Conservation (phyloP, 2,888 invertebrate species). For the Orthosia gracilis region DNA sequence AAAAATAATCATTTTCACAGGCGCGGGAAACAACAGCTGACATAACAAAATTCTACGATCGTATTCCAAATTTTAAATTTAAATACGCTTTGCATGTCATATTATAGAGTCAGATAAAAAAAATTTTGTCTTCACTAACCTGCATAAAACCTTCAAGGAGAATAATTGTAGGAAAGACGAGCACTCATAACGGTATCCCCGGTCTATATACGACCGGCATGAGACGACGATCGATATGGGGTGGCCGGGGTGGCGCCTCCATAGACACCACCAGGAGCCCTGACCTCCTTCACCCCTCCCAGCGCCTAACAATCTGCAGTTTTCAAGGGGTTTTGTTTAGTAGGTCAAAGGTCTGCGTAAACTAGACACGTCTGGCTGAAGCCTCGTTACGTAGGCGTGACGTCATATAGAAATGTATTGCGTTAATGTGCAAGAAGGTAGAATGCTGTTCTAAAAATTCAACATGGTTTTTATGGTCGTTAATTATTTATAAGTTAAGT, state of each 20-base stretch:
- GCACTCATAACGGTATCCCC: conserved; percentile 63
- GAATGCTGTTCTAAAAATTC: conserved; percentile 23
- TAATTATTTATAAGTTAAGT: conserved; percentile 10
- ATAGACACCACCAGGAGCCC: conserved; percentile 47
- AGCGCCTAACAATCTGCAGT: conserved; percentile 2
- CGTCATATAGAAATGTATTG: conserved; percentile 52
- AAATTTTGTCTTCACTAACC: conserved; percentile 53
- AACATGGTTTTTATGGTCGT: conserved; percentile 11
- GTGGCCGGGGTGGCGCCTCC: conserved; percentile 73
- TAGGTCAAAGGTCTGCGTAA: conserved; percentile 60
- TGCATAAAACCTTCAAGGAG: conserved; percentile 55
- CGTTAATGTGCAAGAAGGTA: conserved; percentile 50
- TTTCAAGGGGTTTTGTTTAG: conserved; percentile 33
- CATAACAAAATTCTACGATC: neutral
- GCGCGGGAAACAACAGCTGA: conserved; percentile 53
- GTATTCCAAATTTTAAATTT: conserved; percentile 23
- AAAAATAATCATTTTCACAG: conserved; percentile 3
- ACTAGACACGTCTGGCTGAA: conserved; percentile 66
- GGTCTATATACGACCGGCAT: conserved; percentile 74
- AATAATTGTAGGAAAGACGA: conserved; percentile 58
- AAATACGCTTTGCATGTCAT: neutral
- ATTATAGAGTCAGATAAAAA: neutral
- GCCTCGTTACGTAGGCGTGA: conserved; percentile 65
- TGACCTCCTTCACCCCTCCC: conserved; percentile 57
- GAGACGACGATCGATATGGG: conserved; percentile 80